These are phyloP conservation scores for Xiphorhynchus erythropygius DNA, from an alignment of 2,797 vertebrate species.

Conservation along the genomic window DNA sequence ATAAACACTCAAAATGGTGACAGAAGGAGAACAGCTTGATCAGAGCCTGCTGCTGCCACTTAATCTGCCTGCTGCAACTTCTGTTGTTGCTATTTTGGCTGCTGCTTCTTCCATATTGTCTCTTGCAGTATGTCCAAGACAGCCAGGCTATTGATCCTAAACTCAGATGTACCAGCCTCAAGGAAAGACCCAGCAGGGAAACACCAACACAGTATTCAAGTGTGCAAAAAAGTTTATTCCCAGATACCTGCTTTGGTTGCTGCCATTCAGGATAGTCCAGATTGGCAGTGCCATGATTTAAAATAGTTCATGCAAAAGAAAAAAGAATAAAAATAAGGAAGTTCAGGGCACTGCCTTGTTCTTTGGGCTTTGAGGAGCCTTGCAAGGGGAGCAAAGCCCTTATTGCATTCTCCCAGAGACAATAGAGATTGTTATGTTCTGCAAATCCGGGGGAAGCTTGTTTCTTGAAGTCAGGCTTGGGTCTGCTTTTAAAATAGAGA, in stretches of 20 bases:
- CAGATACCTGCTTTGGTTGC: neutral
- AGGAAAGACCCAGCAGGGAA: neutral
- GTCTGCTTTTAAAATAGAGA: neutral
- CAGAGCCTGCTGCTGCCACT: constrained; percentile 58
- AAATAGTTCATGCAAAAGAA: neutral
- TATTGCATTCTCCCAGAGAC: neutral
- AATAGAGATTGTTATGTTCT: neutral
- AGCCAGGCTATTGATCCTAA: neutral
- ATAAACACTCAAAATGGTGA: constrained; percentile 60
- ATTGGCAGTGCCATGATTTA: neutral
- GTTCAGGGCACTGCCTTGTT: neutral
- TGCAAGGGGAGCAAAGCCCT: neutral
- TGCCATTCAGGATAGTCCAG: neutral
- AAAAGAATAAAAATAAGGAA: neutral
- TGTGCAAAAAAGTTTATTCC: neutral
- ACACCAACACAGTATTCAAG: neutral
- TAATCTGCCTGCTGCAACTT: constrained; percentile 58
- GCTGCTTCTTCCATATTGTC: constrained; percentile 46
- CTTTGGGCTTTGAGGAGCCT: neutral
- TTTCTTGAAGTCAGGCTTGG: neutral
- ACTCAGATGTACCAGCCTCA: neutral
- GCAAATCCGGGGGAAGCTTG: neutral
- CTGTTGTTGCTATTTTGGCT: constrained; percentile 68
- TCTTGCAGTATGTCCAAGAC: constrained; percentile 21
- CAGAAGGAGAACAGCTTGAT: constrained; percentile 75